Percentiles rank a stretch among this genome's conserved stretches.
These are phyloP conservation scores for Cataglyphis albicans DNA, from an alignment of 2,888 invertebrate species.

Conservation along the genomic window DNA sequence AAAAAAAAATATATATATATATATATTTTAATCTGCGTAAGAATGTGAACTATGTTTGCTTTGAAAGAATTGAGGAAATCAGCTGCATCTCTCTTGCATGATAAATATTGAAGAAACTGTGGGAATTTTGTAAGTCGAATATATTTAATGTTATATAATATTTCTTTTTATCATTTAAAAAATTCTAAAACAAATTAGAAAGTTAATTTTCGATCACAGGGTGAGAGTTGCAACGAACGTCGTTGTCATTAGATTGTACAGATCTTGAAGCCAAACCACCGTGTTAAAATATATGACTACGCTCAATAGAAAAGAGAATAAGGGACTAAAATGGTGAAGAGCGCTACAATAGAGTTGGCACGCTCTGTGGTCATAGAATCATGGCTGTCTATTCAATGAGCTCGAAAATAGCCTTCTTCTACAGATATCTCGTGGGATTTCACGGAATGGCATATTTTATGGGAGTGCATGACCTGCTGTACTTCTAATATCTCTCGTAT, in stretches of 20 bases:
- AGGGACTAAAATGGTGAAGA: conserved; percentile 83
- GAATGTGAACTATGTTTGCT: background rate
- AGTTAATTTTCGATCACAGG: conserved; percentile 24
- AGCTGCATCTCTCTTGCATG: background rate
- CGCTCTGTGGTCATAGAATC: conserved; percentile 85
- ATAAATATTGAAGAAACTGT: background rate
- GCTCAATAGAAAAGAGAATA: conserved; percentile 78
- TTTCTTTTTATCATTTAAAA: background rate
- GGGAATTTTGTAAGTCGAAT: background rate
- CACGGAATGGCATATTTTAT: conserved; percentile 82
- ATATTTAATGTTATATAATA: background rate
- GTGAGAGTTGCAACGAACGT: conserved; percentile 40
- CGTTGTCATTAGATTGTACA: conserved; percentile 75
- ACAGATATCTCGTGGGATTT: conserved; percentile 83
- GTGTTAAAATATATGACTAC: conserved; percentile 77
- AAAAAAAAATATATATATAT: too few relatives aligned
- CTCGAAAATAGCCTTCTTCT: conserved; percentile 85
- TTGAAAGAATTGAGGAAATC: background rate
- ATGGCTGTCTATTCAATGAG: conserved; percentile 86
- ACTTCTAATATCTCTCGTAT: conserved; percentile 79
- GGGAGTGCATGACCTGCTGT: conserved; percentile 80
- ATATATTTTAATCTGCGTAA: background rate
- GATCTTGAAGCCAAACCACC: conserved; percentile 74
- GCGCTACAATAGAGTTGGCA: conserved; percentile 86
- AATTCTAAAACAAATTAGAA: background rate